These are phyloP conservation scores for Gallinago media DNA, from an alignment of 2,113 vertebrate species.

Conservation along the genomic window DNA sequence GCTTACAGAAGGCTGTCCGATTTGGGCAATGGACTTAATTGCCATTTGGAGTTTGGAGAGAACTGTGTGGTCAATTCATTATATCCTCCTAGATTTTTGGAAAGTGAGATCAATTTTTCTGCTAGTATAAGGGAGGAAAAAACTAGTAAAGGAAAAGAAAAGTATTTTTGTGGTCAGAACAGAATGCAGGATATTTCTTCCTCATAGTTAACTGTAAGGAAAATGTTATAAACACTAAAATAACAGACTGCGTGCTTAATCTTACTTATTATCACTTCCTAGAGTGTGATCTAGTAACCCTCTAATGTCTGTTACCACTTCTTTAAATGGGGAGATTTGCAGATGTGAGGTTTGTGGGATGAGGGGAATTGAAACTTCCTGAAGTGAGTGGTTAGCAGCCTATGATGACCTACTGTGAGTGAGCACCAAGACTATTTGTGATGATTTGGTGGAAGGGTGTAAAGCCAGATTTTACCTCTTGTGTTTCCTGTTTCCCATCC, in stretches of 20 bases:
- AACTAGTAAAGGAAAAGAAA: neutral
- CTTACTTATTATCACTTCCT: neutral
- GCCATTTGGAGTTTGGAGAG: neutral
- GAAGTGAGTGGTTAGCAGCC: neutral
- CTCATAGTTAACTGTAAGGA: neutral
- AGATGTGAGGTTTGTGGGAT: neutral
- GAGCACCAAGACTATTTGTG: neutral
- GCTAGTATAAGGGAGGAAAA: neutral
- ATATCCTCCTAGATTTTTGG: slow-evolving; percentile 1
- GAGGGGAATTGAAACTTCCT: neutral
- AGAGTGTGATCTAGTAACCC: neutral
- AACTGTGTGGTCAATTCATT: neutral
- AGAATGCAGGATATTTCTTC: neutral
- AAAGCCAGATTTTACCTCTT: neutral
- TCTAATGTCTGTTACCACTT: neutral
- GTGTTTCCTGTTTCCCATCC: neutral
- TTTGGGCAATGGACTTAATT: neutral
- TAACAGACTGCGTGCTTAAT: neutral
- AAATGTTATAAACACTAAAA: slow-evolving; percentile 5
- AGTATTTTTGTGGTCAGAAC: slow-evolving; percentile 26
- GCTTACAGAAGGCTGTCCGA: neutral
- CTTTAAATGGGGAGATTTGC: neutral
- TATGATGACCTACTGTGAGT: neutral
- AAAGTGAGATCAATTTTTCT: slow-evolving; percentile 51
- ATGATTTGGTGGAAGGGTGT: neutral